A percentile compares a stretch with the other conserved stretches of the same genome.
Conservation (phyloP, 2,888 invertebrate species). For the Antitype chi region DNA sequence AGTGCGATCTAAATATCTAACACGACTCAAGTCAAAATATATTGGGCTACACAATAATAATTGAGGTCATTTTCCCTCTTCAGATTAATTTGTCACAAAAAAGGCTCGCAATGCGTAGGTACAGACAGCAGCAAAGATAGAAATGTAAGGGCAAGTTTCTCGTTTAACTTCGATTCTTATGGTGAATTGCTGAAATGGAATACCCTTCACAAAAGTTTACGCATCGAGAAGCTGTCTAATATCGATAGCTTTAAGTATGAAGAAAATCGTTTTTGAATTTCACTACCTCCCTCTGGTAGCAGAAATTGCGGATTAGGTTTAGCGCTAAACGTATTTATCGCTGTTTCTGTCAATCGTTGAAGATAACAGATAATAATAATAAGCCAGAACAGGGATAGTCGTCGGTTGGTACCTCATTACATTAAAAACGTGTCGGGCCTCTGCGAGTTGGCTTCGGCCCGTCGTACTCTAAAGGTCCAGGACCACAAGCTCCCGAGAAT, state of each 20-base stretch:
- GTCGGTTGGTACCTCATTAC: not conserved
- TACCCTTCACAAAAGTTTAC: no score
- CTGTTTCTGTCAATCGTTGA: not conserved
- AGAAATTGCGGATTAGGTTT: not conserved
- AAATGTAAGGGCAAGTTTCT: not conserved
- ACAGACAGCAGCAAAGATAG: not conserved
- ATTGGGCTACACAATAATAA: not conserved
- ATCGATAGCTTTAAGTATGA: not conserved
- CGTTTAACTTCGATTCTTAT: not conserved
- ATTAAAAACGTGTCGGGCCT: not conserved
- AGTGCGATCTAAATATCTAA: no score
- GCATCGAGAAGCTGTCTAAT: no score
- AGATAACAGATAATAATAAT: not conserved
- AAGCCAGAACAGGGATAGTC: not conserved
- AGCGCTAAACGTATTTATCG: not conserved
- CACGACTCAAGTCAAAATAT: not conserved
- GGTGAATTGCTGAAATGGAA: not conserved
- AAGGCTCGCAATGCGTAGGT: not conserved
- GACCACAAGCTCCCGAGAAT: no score
- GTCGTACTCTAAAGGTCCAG: no score
- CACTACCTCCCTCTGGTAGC: not conserved
- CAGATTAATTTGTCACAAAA: slow-evolving; percentile 13
- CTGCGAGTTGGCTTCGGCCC: not conserved
- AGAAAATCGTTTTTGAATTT: not conserved
- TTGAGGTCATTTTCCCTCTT: not conserved